phyloP scores from a whole-genome alignment of 2,888 invertebrate species.

The Alitta virens region DNA sequence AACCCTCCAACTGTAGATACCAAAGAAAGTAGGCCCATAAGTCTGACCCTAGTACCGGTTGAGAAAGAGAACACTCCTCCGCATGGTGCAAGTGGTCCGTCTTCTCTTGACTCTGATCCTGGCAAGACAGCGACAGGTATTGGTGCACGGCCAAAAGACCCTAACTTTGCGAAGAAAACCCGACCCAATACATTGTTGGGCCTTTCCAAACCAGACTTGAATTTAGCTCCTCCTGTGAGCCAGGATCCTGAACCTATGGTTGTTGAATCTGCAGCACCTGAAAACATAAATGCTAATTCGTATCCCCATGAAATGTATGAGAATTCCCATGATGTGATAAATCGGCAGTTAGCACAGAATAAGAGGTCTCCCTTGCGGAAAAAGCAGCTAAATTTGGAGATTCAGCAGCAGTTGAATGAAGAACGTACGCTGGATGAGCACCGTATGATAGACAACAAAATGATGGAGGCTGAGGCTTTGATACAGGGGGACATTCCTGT shows the following conservation, averaged over 20 bases:
- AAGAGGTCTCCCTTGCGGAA: constrained; percentile 22
- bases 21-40: too few relatives aligned
- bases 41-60: too few relatives aligned
- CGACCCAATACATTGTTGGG: constrained; percentile 43
- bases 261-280: background rate
- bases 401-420: constrained; percentile 14
- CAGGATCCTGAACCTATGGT: background rate
- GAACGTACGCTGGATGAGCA: background rate
- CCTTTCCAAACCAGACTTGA: constrained; percentile 36
- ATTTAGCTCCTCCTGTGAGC: constrained; percentile 20
- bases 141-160: constrained; percentile 43
- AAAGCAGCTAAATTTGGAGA: constrained; percentile 23
- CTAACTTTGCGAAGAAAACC: constrained; percentile 32
- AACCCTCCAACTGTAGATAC: too few relatives aligned
- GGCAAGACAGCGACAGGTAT: background rate
- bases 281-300: background rate
- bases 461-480: too few relatives aligned
- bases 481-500: too few relatives aligned
- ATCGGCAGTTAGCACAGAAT: constrained; percentile 15
- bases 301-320: constrained; percentile 1
- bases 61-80: too few relatives aligned
- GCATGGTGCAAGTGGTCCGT: too few relatives aligned
- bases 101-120: background rate
- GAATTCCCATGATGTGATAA: constrained; percentile 15
- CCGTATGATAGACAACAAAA: too few relatives aligned